Conservation (phyloP, 2,888 invertebrate species). For the Eilema sororculum region DNA sequence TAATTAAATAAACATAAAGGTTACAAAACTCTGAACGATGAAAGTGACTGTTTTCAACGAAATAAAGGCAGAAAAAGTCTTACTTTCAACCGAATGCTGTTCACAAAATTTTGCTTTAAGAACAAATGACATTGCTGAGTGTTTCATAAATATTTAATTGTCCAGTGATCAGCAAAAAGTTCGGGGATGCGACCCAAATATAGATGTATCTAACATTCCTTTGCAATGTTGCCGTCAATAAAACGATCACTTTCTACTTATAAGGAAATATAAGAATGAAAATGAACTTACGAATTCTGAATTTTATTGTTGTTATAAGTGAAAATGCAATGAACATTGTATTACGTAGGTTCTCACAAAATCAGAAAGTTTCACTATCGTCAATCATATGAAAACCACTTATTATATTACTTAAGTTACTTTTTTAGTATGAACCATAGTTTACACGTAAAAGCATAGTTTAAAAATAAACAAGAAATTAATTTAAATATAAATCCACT, state of each 20-base stretch:
- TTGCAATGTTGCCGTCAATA: neutral
- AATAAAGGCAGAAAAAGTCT: neutral
- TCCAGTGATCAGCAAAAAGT: neutral
- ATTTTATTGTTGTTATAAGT: neutral
- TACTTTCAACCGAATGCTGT: neutral
- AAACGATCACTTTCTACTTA: neutral
- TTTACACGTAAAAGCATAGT: neutral
- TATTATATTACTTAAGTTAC: neutral
- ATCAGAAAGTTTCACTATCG: neutral
- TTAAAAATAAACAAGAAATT: too few relatives aligned
- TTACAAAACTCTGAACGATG: neutral
- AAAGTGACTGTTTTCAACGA: neutral
- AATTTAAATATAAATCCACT: too few relatives aligned
- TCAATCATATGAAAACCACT: neutral
- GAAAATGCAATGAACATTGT: neutral
- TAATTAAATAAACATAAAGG: conserved; percentile 2
- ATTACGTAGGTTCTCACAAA: too few relatives aligned
- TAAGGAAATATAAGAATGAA: neutral
- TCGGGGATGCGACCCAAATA: neutral
- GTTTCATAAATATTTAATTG: conserved; percentile 2
- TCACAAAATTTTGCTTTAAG: neutral
- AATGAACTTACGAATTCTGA: neutral
- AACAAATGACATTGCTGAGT: neutral
- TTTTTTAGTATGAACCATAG: neutral
- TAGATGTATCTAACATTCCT: neutral